These are phyloP conservation scores for Pyrgus malvae DNA, from an alignment of 2,888 invertebrate genomes.

Conservation along the genomic window DNA sequence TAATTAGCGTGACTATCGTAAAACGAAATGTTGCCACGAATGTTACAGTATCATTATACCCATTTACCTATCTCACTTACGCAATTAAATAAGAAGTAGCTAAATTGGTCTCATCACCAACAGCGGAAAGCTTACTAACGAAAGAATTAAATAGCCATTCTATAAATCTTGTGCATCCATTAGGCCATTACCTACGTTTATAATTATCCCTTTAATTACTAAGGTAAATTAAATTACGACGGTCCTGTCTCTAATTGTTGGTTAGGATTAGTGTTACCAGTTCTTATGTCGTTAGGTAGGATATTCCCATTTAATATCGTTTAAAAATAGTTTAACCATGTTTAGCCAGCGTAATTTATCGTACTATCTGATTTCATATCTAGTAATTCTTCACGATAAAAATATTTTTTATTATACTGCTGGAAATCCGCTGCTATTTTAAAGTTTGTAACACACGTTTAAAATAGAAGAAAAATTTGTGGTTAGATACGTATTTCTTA, in stretches of 20 bases:
- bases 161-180: conserved; percentile 26
- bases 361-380: no score
- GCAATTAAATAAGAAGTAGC: conserved; percentile 19
- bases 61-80: background rate
- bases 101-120: conserved; percentile 18
- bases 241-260: conserved; percentile 28
- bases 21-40: background rate
- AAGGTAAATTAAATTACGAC: conserved; percentile 31
- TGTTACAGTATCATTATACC: conserved; percentile 5
- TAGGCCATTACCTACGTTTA: conserved; percentile 31
- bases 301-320: background rate
- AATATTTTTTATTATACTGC: no score
- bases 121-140: conserved; percentile 11
- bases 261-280: conserved; percentile 11
- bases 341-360: background rate
- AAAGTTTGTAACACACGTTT: no score
- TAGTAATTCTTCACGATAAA: no score
- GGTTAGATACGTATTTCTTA: no score
- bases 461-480: no score
- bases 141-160: conserved; percentile 21
- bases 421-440: no score
- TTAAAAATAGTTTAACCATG: background rate
- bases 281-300: background rate
- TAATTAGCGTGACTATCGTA: background rate
- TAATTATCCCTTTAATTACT: conserved; percentile 32